Percentiles rank a stretch among this genome's conserved stretches.
Conservation (phyloP, 1,140 invertebrate species). For the Heliconius hermathena region DNA sequence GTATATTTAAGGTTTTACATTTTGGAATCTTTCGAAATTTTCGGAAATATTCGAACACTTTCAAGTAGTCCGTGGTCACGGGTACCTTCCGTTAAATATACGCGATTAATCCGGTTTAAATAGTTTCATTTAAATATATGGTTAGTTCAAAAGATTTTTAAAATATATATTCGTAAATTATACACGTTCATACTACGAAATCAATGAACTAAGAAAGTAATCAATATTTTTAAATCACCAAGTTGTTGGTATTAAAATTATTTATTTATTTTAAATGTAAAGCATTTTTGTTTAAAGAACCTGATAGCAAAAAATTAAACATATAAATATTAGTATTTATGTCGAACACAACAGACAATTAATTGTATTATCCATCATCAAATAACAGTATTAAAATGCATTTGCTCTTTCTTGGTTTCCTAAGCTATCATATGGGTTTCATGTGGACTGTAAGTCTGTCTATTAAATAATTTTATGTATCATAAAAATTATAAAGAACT, state of each 20-base stretch:
- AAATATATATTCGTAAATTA: neutral
- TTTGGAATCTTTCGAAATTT: too few species aligned
- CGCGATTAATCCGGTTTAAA: too few species aligned
- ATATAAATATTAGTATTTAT: neutral
- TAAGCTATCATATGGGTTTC: slow-evolving; percentile 18
- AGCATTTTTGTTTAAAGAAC: neutral
- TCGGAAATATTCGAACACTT: too few species aligned
- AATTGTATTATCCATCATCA: slow-evolving; percentile 31
- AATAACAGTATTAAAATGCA: slow-evolving; percentile 32
- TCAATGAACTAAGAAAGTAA: too few species aligned
- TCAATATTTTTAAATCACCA: too few species aligned
- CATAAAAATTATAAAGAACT: neutral
- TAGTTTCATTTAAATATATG: too few species aligned
- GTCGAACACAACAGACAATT: slow-evolving; percentile 5
- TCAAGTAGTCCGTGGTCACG: too few species aligned
- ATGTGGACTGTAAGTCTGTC: neutral
- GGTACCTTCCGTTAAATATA: too few species aligned
- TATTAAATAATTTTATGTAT: slow-evolving; percentile 13
- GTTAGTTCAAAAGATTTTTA: neutral
- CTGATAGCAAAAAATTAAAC: neutral
- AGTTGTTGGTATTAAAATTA: too few species aligned
- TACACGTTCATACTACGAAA: neutral
- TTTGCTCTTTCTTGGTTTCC: slow-evolving; percentile 37
- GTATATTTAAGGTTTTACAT: too few species aligned
- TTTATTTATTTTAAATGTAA: neutral